Evolutionary conservation across 2,113 vertebrate genomes (phyloP), one percentile per base, ranked within the genome.

Genomic region (Lophotis ruficrista): DNA sequence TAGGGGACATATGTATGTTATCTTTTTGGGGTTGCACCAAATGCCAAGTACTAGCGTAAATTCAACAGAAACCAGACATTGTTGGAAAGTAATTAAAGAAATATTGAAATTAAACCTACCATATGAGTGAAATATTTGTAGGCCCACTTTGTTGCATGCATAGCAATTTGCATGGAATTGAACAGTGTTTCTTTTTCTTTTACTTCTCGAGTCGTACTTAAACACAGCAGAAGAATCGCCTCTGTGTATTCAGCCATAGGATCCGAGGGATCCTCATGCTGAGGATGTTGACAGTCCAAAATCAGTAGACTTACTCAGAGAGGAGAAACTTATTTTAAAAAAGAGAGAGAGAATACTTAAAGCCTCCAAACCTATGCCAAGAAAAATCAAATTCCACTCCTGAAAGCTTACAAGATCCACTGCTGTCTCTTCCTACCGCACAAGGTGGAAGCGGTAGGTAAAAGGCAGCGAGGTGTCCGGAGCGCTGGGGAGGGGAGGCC

Each of bases 81-180:
- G 96, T 97, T 97, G 96, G 98, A 97, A 98, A 98, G 94, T 97
- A 97, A 98, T 98, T 98, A 96, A 98, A 98, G 95, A 98, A 98
- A 98, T 98, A 98, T 98, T 98, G 98, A 98, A 97, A 97, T 96
- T 93, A 97, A 98, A 97, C 81, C 91, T 87, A 95, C 83, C 87
- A 97, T 97, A 97, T 97, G 97, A 98, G 96, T 95, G 96, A 97
- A 97, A 96, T 95, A 89, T 97, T 93, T 97, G 86, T 91, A 96
- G 96, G 95, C 97, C 95, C 80, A 68, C 91, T 96, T 93, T 94
- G 69, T 95, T 96, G 71, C 94, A 72, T 90, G 91, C 95, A 94
- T 97, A 96, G 95, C 96, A 97, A 82, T 97, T 96, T 95, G 53
- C 86, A 87, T 93, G 91, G 50, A 90, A 86, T 68, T 56, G 57